Conservation (phyloP, 2,113 vertebrate species). For the Phyllostomus discolor region DNA sequence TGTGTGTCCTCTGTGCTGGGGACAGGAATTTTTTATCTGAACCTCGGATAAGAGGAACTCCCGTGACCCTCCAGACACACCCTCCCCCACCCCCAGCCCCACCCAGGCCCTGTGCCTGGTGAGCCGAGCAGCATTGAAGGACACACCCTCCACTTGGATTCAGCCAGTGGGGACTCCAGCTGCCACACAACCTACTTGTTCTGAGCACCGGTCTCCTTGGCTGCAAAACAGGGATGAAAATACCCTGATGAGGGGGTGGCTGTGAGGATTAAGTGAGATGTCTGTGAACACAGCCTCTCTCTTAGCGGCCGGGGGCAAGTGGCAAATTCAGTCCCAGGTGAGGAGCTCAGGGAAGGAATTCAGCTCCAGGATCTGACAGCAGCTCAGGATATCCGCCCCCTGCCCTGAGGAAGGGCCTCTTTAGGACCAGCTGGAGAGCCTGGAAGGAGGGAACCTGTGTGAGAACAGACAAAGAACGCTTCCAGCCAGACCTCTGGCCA, state of each 20-base stretch:
- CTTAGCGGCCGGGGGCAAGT: not conserved
- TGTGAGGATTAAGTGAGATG: not conserved
- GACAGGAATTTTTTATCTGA: not conserved
- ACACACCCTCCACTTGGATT: not conserved
- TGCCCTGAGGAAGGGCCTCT: no score
- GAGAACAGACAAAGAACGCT: not conserved
- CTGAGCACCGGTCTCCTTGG: not conserved
- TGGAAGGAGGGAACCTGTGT: not conserved
- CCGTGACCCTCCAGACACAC: not conserved
- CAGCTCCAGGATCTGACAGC: not conserved
- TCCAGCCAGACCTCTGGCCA: not conserved
- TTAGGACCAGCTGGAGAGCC: not conserved
- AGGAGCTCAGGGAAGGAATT: not conserved
- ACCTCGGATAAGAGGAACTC: not conserved
- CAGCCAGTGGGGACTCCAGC: not conserved
- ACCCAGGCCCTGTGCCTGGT: not conserved
- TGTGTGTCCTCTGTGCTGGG: not conserved
- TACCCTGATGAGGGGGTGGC: not conserved
- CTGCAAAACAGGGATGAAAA: not conserved
- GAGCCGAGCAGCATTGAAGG: not conserved
- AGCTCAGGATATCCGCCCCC: not conserved
- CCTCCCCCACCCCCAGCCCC: rapidly evolving
- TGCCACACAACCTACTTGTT: rapidly evolving
- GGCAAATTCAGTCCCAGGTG: not conserved
- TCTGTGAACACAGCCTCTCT: not conserved